Conservation (phyloP, 2,797 vertebrate genomes). For the Sebastes baramenuke region DNA sequence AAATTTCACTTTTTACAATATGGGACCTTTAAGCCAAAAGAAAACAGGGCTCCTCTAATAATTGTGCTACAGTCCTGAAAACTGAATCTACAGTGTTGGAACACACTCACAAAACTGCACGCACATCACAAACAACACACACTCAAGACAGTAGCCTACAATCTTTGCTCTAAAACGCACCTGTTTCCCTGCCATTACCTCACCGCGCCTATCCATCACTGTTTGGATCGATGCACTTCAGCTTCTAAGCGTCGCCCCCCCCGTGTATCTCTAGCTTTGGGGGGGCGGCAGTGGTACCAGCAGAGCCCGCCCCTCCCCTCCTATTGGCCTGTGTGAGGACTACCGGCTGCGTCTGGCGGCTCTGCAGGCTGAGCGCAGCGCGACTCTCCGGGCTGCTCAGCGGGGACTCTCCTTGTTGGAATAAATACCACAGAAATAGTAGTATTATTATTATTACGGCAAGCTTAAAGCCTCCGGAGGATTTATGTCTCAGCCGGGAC, state of each 20-base stretch:
- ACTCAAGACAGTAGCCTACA: no score
- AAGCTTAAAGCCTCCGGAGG: not conserved
- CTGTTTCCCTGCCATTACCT: not conserved
- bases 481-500: not conserved
- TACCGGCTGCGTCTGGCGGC: conserved; percentile 24
- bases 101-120: not conserved
- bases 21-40: no score
- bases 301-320: conserved; percentile 62
- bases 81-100: no score
- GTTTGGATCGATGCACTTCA: not conserved
- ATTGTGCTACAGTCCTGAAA: not conserved
- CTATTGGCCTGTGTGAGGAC: conserved; percentile 58
- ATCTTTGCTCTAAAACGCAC: not conserved
- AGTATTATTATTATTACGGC: not conserved
- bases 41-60: not conserved
- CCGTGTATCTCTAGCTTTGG: conserved; percentile 14
- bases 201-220: not conserved
- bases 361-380: conserved; percentile 50
- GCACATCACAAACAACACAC: not conserved
- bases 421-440: not conserved
- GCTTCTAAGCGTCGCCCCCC: not conserved
- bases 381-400: conserved; percentile 23
- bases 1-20: no score
- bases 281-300: not conserved
- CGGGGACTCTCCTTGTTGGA: not conserved